phyloP scores from a whole-genome alignment of 2,888 invertebrate genomes.

The Gisinianus flammeolus region DNA sequence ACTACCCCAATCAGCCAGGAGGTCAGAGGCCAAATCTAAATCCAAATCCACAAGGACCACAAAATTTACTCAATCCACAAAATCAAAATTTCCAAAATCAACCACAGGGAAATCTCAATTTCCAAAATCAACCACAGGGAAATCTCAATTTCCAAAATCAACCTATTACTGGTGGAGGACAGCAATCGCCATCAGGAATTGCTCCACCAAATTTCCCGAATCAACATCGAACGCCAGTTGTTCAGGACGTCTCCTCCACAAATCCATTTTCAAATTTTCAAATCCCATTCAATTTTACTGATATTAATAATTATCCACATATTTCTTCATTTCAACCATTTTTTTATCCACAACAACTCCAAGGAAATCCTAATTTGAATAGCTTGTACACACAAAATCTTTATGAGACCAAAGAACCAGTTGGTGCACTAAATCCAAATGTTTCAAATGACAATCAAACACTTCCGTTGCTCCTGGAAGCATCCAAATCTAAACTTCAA shows the following conservation, averaged over 20 bases:
- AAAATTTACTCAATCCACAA: background rate
- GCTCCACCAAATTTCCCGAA: background rate
- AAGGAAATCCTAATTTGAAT: background rate
- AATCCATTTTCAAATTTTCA: background rate
- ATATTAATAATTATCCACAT: background rate
- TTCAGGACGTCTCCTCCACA: background rate
- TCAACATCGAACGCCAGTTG: background rate
- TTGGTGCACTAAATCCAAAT: background rate
- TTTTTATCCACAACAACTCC: background rate
- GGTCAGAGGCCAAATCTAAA: background rate
- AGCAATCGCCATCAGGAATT: no score
- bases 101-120: background rate
- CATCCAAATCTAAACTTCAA: background rate
- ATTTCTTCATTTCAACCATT: background rate
- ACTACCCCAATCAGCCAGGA: conserved; percentile 4
- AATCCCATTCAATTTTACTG: background rate
- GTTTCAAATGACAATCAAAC: background rate
- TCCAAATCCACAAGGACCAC: background rate
- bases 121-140: conserved; percentile 4
- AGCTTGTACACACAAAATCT: background rate
- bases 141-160: background rate
- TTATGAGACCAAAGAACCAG: background rate
- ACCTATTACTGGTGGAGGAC: no score
- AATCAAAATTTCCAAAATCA: conserved; percentile 4
- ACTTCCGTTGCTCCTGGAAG: background rate